These are phyloP conservation scores for Nyctibius grandis DNA, from an alignment of 2,797 vertebrate species.

Conservation along the genomic window DNA sequence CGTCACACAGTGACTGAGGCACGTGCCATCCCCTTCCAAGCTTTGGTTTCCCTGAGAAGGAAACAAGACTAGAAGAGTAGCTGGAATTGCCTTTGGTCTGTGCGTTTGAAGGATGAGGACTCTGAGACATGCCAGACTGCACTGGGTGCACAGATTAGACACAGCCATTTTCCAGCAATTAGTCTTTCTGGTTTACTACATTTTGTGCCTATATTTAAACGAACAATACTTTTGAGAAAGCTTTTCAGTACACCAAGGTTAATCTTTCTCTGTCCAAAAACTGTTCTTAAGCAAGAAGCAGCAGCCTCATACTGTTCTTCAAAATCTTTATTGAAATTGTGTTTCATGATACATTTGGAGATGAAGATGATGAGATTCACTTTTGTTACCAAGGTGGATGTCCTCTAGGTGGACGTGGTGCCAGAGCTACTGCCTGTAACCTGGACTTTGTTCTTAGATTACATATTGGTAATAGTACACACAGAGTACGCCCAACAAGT, in stretches of 20 bases:
- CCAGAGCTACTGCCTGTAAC: neutral
- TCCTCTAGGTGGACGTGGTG: rapidly evolving
- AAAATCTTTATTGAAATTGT: neutral
- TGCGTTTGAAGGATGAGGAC: neutral
- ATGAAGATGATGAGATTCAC: neutral
- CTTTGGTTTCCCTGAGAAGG: neutral
- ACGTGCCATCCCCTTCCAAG: neutral
- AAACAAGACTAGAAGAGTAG: neutral
- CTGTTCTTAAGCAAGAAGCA: neutral
- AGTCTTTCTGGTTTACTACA: neutral
- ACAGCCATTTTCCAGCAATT: neutral
- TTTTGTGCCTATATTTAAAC: neutral
- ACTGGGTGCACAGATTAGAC: neutral
- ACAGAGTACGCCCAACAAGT: rapidly evolving
- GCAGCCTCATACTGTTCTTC: neutral
- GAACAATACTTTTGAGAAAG: neutral
- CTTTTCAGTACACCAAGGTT: neutral
- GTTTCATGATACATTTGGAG: neutral
- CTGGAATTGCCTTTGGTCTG: neutral
- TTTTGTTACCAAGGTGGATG: neutral
- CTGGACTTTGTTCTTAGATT: neutral
- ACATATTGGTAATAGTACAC: rapidly evolving
- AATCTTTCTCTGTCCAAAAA: neutral
- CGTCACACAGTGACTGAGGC: rapidly evolving
- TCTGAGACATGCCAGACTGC: neutral